Evolutionary conservation across 2,113 vertebrate genomes (phyloP), one percentile per base, ranked within the genome.

Genomic region (Dasyurus viverrinus): DNA sequence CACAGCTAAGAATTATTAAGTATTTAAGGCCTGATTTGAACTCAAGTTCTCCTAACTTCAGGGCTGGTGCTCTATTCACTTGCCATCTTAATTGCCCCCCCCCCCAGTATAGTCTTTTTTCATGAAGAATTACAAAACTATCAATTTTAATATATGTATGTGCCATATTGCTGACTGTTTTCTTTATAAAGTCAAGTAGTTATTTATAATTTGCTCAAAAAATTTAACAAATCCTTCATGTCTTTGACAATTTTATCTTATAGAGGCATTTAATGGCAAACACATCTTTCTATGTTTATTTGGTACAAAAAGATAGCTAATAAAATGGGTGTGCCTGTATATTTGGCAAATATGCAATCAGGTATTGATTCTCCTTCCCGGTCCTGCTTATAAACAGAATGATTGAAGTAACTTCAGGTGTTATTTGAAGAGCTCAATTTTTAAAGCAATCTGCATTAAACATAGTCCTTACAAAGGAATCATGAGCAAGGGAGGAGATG

Each of bases 261-360:
- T 19, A 52, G 24, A 90, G 91, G 60, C 48, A 54, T 54, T 94
- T 76, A 68, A 53, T 57, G 52, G 55, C 26, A 52, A 91, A 36
- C 54, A 91, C 42, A 84, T 89, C 22, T 54, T 90, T 91, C 36
- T n/a, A 1, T 54, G 68, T 53, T 84, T 94, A 90, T 93, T n/a
- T 42, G 91, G 76, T 54, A 92, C 96, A 90, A 89, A 52, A 57
- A 92, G 16, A 23, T 89, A 42, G 11, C 42, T 91, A 90, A 94
- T 54, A 19, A 96, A 14, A 90, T 90, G 52, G 42, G 0, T 42
- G 30, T 52, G 48, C 30, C 23, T 68, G 89, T 53, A 95, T 68
- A 97, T 94, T 94, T 95, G 89, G 47, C 16, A 94, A 95, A 93
- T 96, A 48, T 2, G 27, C 19, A 92, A 50, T 54, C 19, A 52